These are phyloP conservation scores for Papilio xuthus DNA, from an alignment of 1,140 invertebrate species.

Conservation along the genomic window DNA sequence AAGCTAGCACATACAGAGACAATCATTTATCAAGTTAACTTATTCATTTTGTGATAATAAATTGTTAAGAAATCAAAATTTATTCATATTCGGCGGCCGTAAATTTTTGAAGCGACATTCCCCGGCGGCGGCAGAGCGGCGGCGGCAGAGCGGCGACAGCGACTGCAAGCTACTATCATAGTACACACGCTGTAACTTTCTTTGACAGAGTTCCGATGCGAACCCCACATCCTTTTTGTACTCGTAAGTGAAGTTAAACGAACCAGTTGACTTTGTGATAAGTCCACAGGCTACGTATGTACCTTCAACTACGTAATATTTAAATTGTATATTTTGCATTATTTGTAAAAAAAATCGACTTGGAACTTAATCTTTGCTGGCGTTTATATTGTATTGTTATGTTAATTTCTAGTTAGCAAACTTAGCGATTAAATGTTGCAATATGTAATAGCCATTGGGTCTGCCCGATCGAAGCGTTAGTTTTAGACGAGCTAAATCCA, in stretches of 20 bases:
- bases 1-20: background rate
- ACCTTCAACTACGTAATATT: background rate
- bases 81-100: constrained; percentile 2
- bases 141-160: background rate
- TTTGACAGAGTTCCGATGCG: background rate
- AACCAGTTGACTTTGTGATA: constrained; percentile 4
- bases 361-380: too few species aligned
- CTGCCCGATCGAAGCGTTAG: background rate
- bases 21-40: background rate
- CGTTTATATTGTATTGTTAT: too few species aligned
- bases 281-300: background rate
- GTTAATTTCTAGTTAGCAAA: background rate
- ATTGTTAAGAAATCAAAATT: constrained; percentile 2
- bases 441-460: background rate
- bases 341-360: too few species aligned
- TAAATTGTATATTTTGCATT: background rate
- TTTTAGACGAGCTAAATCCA: background rate
- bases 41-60: background rate
- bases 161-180: background rate
- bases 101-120: background rate
- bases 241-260: background rate
- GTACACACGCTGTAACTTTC: background rate
- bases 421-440: background rate
- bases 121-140: constrained; percentile 5
- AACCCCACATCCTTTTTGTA: background rate